phyloP scores from a whole-genome alignment of 2,888 invertebrate species.

The Pseudococcus jackbeardsleyi region DNA sequence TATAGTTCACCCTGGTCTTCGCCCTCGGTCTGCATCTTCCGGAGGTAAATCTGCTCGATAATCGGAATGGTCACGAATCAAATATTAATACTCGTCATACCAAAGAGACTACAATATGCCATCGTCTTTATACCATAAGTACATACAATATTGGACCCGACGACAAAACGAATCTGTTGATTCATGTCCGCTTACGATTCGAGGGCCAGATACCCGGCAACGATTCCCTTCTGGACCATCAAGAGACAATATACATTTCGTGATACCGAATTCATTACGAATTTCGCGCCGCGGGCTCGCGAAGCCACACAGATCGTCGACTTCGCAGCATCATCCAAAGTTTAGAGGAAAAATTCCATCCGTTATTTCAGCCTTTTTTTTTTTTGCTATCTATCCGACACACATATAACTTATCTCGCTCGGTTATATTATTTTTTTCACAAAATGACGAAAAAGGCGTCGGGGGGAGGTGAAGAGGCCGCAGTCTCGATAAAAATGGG shows the following conservation, averaged over 20 bases:
- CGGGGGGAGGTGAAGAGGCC: neutral
- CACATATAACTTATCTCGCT: neutral
- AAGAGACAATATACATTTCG: neutral
- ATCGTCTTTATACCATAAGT: neutral
- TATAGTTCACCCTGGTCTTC: neutral
- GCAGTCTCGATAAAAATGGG: constrained; percentile 23
- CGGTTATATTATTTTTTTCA: neutral
- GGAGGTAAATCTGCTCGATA: constrained; percentile 18
- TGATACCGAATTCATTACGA: constrained; percentile 34
- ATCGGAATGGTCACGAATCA: constrained; percentile 37
- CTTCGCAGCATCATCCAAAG: neutral
- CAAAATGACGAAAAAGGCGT: neutral
- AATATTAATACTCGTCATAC: constrained; percentile 32
- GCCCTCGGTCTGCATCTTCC: neutral
- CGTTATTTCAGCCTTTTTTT: constrained; percentile 1
- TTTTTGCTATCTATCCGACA: neutral
- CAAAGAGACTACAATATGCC: neutral
- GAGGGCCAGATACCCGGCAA: neutral
- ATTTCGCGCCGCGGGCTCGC: neutral
- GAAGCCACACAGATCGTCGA: no score
- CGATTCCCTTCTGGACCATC: constrained; percentile 13
- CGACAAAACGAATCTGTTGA: constrained; percentile 24
- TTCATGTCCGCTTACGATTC: constrained; percentile 16
- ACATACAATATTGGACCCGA: neutral
- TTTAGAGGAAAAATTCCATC: neutral